Evolutionary conservation across 2,113 vertebrate genomes (phyloP), one percentile per base, ranked within the genome.

Genomic region (Tragulus kanchil): DNA sequence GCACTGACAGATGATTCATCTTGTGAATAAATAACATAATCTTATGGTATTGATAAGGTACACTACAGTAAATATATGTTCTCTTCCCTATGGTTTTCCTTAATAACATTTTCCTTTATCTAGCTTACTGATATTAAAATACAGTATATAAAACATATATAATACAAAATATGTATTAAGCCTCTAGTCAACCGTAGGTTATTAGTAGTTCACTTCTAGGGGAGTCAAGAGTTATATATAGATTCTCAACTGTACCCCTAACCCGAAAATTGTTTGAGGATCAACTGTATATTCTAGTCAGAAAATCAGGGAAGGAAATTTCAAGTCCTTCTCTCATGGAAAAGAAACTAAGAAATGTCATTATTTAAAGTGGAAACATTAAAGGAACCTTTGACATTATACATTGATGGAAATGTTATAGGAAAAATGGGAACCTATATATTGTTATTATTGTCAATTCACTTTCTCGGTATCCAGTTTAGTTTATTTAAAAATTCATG

Each of bases 281-380:
- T 81, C 54, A 36, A 36, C 17, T 36, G 6, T 36, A 56, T 28
- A 54, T 75, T 88, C 83, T 54, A 77, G 9, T 2, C 79, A 5
- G 14, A 13, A 8, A 61, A 28, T 84, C 2, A 9, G 3, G 6
- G 1, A 36, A 14, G 9, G 3, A 6, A 59, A 42, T 84, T 90
- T 90, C 31, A 87, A 64, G 4, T 85, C 6, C 0, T 52, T 17
- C 4, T 12, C 6, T 89, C 1, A 58, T 79, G 12, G 31, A 58
- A 88, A 92, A 61, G 26, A 85, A 94, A n/a, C 45, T 90, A n/a
- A 96, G 28, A 94, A 82, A 78, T 86, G 17, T 1, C 19, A 42
- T 45, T 88, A 19, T 89, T 90, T 8, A 93, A 3, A n/a, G 28
- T 83, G 5, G 8, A 65, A 89, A 42, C 58, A 14, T n/a, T 61